A percentile compares a stretch with the other conserved stretches of the same genome.
Conservation (phyloP, 2,888 invertebrate species). For the Limenitis camilla region DNA sequence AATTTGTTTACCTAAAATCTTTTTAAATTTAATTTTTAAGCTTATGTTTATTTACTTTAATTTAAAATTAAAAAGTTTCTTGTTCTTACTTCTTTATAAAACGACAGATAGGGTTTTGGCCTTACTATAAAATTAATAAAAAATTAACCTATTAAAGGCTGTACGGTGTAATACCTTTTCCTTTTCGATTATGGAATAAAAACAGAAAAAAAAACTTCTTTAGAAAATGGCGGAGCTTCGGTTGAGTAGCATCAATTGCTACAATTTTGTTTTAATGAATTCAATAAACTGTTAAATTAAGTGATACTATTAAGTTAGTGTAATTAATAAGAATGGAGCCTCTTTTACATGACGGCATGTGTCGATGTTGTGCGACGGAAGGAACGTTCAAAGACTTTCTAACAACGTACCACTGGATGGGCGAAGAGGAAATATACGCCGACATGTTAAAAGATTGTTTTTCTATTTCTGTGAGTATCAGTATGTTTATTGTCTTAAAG, state of each 20-base stretch:
- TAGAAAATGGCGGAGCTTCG: slow-evolving; percentile 52
- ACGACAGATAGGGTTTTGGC: no score
- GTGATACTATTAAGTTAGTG: slow-evolving; percentile 35
- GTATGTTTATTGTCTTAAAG: not conserved
- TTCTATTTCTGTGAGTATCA: slow-evolving; percentile 51
- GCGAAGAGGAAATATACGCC: slow-evolving; percentile 58
- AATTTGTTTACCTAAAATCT: no score
- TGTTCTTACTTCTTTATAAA: no score
- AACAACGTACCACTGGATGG: slow-evolving; percentile 60
- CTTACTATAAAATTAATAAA: no score
- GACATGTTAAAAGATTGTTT: slow-evolving; percentile 65
- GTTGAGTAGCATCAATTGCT: slow-evolving; percentile 36
- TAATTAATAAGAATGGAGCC: slow-evolving; percentile 46
- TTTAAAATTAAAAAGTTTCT: no score
- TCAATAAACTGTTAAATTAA: slow-evolving; percentile 23
- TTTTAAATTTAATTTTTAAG: no score
- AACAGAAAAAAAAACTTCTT: not conserved
- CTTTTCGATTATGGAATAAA: no score
- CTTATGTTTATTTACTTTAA: no score
- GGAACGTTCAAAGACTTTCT: slow-evolving; percentile 61
- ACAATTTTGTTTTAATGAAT: slow-evolving; percentile 24
- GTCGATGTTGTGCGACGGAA: slow-evolving; percentile 65
- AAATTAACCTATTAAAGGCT: no score
- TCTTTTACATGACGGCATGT: slow-evolving; percentile 46
- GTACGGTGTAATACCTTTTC: no score